Percentiles rank a stretch among this genome's conserved stretches.
Evolutionary conservation across 2,113 vertebrate species (phyloP).

Genomic region (Illadopsis cleaveri): DNA sequence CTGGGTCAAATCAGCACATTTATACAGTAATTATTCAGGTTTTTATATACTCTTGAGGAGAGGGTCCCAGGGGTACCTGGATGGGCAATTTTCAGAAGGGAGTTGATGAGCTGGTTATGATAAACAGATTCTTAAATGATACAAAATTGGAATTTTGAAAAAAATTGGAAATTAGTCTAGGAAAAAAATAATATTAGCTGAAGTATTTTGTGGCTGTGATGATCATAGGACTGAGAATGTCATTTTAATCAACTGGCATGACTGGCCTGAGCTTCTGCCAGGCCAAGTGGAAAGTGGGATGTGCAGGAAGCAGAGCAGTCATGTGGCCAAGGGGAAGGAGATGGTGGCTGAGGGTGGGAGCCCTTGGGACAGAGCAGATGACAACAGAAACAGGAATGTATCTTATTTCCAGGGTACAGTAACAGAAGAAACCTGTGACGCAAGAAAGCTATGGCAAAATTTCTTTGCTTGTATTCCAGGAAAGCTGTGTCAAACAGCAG

Average conservation of each 20-base stretch:
- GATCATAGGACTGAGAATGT: not conserved
- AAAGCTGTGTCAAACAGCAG: not conserved
- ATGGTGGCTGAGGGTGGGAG: not conserved
- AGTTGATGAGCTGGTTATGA: not conserved
- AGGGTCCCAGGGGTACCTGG: conserved; percentile 11
- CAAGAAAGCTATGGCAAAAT: not conserved
- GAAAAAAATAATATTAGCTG: not conserved
- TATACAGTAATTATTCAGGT: conserved; percentile 54
- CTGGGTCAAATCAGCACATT: conserved; percentile 64
- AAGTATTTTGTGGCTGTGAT: conserved; percentile 1
- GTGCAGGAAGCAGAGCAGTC: not conserved
- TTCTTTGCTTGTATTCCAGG: not conserved
- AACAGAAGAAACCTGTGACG: not conserved
- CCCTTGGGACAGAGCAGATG: conserved; percentile 2
- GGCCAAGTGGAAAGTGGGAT: conserved; percentile 10
- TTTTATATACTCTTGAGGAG: conserved; percentile 12
- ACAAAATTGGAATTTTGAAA: not conserved
- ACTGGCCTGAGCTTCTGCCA: not conserved
- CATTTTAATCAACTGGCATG: conserved; percentile 22
- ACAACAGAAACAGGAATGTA: not conserved
- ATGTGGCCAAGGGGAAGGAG: not conserved
- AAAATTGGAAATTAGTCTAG: not conserved
- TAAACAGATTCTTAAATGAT: conserved; percentile 23
- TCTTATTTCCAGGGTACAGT: not conserved
- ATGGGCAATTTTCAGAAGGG: not conserved